Evolutionary conservation across 2,113 vertebrate species (phyloP), one percentile per base, ranked within the genome.

Genomic region (Hyla sarda): DNA sequence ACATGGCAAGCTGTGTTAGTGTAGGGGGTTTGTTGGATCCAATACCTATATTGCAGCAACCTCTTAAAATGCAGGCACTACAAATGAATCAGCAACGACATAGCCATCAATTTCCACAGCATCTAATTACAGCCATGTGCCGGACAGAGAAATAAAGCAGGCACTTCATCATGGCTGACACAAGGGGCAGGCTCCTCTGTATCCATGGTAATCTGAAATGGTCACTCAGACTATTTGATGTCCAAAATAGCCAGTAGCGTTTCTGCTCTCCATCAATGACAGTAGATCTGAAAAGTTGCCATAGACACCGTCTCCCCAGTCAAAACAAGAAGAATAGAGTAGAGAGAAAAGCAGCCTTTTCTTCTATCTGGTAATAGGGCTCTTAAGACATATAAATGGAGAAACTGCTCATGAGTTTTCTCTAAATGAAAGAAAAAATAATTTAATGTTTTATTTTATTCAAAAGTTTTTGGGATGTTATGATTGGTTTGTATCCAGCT

Each of bases 1-100:
- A 58, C 48, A 71, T n/a, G 52, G 11, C 23, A 9, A 72, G 48
- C 45, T 19, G 75, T 50, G 76, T 81, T 60, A 81, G 77, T 73
- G 65, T 37, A 81, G 34, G 34, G 84, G n/a, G 16, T 62, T 73
- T 58, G 50, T 67, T 86, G 48, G 23, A 80, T 80, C 28, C 76
- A 79, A 72, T 86, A 8, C 41, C 3, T 41, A 81, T 58, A 72
- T 86, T 81, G 65, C 73, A 86, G 84, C 65, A 72, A 58, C 23
- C 65, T 80, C 76, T 85, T 86, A 86, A 86, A 81, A 81, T 86
- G 84, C 84, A 86, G 74, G 77, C 84, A 72, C 76, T 73, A 73
- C 77, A 81, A 60, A 80, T 86, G 81, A 86, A 81, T 86, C 77
- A 86, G 76, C 77, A 81, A 50, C 77, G 48, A n/a, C 25, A 48